Evolutionary conservation across 2,113 vertebrate species (phyloP).

Genomic region (Danio rerio): GRCz12tu NC_133176.1:42481001-42481500

Average conservation of each 20-base stretch:
- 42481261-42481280: too few relatives aligned
- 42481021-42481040: constrained; percentile 22
- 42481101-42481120: constrained; percentile 4
- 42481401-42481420: too few relatives aligned
- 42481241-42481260: constrained; percentile 38
- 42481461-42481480: too few relatives aligned
- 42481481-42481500: too few relatives aligned
- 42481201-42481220: neutral
- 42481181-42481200: constrained; percentile 6
- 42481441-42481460: too few relatives aligned
- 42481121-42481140: constrained; percentile 8
- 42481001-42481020: constrained; percentile 18
- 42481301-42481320: too few relatives aligned
- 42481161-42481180: neutral
- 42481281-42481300: neutral
- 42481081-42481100: constrained; percentile 39
- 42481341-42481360: too few relatives aligned
- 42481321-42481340: too few relatives aligned
- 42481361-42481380: too few relatives aligned
- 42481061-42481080: neutral
- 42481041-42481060: constrained; percentile 50
- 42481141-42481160: constrained; percentile 13
- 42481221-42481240: constrained; percentile 25
- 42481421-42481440: too few relatives aligned
- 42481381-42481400: too few relatives aligned